Evolutionary conservation across 2,888 invertebrate genomes (phyloP).

Genomic region (Chrysodeixis includens): DNA sequence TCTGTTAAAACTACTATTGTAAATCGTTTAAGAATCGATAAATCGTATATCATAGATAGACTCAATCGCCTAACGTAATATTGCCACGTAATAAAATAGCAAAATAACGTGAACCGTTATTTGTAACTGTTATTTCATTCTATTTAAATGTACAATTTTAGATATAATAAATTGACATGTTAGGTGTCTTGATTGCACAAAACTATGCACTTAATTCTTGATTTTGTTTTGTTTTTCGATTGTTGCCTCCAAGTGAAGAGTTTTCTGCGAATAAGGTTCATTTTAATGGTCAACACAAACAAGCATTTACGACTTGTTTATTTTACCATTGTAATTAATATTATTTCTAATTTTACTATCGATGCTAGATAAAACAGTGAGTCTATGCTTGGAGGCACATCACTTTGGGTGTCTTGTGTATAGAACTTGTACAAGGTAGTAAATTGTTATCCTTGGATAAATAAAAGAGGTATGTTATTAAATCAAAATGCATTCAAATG

Average conservation of each 20-base stretch:
- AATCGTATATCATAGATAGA: constrained; percentile 60
- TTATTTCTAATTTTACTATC: neutral
- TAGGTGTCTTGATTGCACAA: constrained; percentile 56
- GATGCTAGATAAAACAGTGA: neutral
- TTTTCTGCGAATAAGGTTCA: constrained; percentile 1
- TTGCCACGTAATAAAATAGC: constrained; percentile 46
- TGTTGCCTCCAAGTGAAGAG: constrained; percentile 39
- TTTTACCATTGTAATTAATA: neutral
- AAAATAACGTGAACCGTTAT: constrained; percentile 51
- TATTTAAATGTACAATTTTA: constrained; percentile 55
- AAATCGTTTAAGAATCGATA: constrained; percentile 52
- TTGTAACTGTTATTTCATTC: constrained; percentile 55
- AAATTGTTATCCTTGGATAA: constrained; percentile 48
- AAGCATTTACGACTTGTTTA: neutral
- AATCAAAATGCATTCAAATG: neutral
- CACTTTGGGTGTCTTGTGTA: constrained; percentile 59
- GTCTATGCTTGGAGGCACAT: constrained; percentile 47
- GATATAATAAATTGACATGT: constrained; percentile 46
- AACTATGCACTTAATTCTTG: constrained; percentile 43
- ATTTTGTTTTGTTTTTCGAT: constrained; percentile 27
- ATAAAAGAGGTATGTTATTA: constrained; percentile 32
- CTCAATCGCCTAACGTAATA: constrained; percentile 57
- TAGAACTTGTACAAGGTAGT: constrained; percentile 50
- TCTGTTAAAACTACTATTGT: constrained; percentile 43
- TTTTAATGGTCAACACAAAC: too few relatives aligned